Evolutionary conservation across 35 echinoderm and acorn worm genomes (phyloP), one percentile per base, ranked within the genome.

Genomic region (Ptychodera flava): DNA sequence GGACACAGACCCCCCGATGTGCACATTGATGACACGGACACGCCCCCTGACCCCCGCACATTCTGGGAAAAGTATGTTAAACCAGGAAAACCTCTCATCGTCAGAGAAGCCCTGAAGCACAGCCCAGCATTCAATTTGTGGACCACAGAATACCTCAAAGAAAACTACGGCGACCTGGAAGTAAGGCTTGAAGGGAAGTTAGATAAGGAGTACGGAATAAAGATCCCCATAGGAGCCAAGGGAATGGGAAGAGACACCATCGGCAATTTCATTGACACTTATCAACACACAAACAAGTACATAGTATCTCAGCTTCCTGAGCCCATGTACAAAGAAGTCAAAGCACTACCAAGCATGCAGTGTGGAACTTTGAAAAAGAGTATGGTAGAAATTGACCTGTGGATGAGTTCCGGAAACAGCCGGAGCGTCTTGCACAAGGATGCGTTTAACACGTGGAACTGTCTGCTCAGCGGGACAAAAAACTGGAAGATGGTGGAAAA

Each of bases 361-460:
- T 94, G 93, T 33, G 93, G 93, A 31, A 85, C 76, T 30, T 84
- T 94, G 32, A 82, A 89, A 33, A 83, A 90, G 1, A 81, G 93
- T 38, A 80, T 94, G 29, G 85, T 94, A 30, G 93, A 94, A 83
- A 84, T 94, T 16, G 93, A 94, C 79, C 81, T 94, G 0, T 94
- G 93, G 93, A 94, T 94, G 89, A 94, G 93, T 34, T 88, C 89
- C 16, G 90, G 82, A 6, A 35, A 91, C 52, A 86, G 89, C 0
- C 35, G 81, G 0, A 94, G 93, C 82, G 81, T 91, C 29, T 36
- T 94, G 16, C 93, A 94, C 45, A 80, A 88, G 31, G 96, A 99
- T 90, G 92, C 96, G 33, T 92, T 94, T 64, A 94, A 99, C 77
- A 92, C 96, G 2, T 88, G 94, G 45, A 99, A 99, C 82, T 99